phyloP scores from a whole-genome alignment of 2,888 invertebrate species.

The Scrobipalpa atriplicella region DNA sequence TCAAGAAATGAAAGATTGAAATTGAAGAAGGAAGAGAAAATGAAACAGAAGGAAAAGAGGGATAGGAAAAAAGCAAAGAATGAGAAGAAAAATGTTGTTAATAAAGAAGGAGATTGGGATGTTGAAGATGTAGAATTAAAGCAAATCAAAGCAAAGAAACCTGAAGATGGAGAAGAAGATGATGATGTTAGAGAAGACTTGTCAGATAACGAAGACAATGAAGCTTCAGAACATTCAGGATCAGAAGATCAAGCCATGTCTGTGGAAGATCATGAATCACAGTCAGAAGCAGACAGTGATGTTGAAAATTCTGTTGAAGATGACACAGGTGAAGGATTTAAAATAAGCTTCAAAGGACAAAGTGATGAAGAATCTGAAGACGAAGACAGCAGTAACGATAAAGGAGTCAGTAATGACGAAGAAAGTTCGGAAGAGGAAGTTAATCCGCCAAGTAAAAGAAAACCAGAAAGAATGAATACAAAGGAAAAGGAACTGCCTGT shows the following conservation, averaged over 20 bases:
- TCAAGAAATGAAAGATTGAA: constrained; percentile 69
- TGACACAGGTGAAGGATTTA: constrained; percentile 35
- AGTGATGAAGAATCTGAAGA: constrained; percentile 31
- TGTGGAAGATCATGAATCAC: constrained; percentile 24
- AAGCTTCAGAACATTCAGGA: constrained; percentile 27
- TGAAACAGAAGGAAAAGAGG: constrained; percentile 63
- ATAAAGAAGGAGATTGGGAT: constrained; percentile 61
- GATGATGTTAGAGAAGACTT: constrained; percentile 31
- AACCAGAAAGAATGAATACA: constrained; percentile 7
- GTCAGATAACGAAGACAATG: constrained; percentile 36
- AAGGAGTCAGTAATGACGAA: constrained; percentile 28
- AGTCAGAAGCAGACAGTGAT: constrained; percentile 26
- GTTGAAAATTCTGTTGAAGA: constrained; percentile 27
- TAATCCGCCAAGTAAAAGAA: constrained; percentile 25
- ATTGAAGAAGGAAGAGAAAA: constrained; percentile 67
- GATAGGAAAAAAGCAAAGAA: constrained; percentile 41
- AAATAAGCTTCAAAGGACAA: constrained; percentile 17
- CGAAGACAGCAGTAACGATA: constrained; percentile 28
- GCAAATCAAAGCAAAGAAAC: constrained; percentile 9
- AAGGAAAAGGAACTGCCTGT: constrained; percentile 23
- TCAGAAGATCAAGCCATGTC: constrained; percentile 31
- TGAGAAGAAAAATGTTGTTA: constrained; percentile 41
- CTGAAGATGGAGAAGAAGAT: constrained; percentile 2
- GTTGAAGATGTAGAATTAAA: constrained; percentile 52
- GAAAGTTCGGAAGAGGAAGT: constrained; percentile 33